Base-by-base conservation (phyloP, 1,140 invertebrate species). In the Drosophila kepulauana region DNA sequence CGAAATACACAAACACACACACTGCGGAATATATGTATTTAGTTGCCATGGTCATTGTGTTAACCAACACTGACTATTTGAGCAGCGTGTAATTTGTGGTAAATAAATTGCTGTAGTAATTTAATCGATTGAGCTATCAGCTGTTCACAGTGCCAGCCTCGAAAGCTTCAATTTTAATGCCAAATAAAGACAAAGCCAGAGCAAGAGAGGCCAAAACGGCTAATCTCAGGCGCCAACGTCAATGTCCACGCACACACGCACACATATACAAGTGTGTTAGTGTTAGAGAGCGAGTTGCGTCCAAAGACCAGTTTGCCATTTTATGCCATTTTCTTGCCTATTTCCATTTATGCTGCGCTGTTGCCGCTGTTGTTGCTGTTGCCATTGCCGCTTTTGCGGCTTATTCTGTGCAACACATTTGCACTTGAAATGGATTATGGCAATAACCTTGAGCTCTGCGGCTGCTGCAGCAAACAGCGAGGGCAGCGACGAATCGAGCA, bases 361-460 rank as follows among this genome's bases (percentile, higher is more conserved):
- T 51, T n/a, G 43, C 62, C 43, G 28, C 51, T n/a, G 57, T 41
- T 45, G 43, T 51, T n/a, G 33, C 62, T 51, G 28, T 59, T n/a
- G 57, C 49, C 54, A 33, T 61, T n/a, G 57, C 49, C 54, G 57
- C 41, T 68, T 75, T 75, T 75, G 66, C 58, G 74, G 68, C 69
- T 77, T 77, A 73, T 77, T 73, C 84, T 76, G 70, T 84, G 78
- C 85, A 89, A 88, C 85, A 88, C 85, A 79, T 87, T 87, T 87
- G 79, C 79, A 88, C 85, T 88, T 88, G 85, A 88, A 88, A 89
- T 81, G 85, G 85, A 88, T 88, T 88, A 88, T 89, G 85, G 85
- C 85, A 88, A 88, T 89, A 88, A 88, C 85, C 85, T 88, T 88
- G 85, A 88, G 81, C 80, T 81, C 52, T 75, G 74, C 73, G 64